Evolutionary conservation across 2,888 invertebrate genomes (phyloP).

Genomic region (Drosophila silvestris): DNA sequence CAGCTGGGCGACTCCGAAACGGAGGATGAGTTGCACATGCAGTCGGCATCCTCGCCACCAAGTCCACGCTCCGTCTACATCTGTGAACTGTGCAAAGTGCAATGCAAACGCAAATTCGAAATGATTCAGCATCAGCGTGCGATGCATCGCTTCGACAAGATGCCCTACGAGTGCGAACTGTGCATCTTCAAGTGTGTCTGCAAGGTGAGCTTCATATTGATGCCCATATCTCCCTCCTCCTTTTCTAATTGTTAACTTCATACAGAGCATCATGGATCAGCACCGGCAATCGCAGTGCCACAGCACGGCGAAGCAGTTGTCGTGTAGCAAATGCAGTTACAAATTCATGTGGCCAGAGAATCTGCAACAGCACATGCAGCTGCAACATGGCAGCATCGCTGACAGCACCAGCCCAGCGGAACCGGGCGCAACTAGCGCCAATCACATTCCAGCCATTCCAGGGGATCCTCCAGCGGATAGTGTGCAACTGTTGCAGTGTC

Average conservation of each 20-base stretch:
- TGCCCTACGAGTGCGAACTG: constrained; percentile 86
- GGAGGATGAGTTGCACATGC: constrained; percentile 73
- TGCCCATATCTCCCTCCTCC: background rate
- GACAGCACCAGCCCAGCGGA: background rate
- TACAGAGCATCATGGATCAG: constrained; percentile 86
- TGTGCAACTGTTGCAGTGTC: constrained; percentile 84
- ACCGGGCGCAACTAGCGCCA: constrained; percentile 2
- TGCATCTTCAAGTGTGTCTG: constrained; percentile 87
- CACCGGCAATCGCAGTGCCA: constrained; percentile 86
- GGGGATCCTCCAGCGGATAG: constrained; percentile 29
- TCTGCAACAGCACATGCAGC: constrained; percentile 72
- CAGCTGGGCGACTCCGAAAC: constrained; percentile 84
- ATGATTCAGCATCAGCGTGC: constrained; percentile 82
- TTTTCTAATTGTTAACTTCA: background rate
- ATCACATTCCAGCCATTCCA: constrained; percentile 6
- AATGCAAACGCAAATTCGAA: constrained; percentile 82
- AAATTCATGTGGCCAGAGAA: constrained; percentile 85
- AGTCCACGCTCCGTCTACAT: constrained; percentile 55
- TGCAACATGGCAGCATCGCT: constrained; percentile 70
- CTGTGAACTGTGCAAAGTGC: constrained; percentile 80
- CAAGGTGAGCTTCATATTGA: constrained; percentile 44
- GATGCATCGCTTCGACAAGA: constrained; percentile 85
- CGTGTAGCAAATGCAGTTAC: constrained; percentile 80
- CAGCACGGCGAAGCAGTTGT: constrained; percentile 75
- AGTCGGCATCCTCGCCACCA: constrained; percentile 3